A percentile compares a stretch with the other conserved stretches of the same genome.
Evolutionary conservation across 2,888 invertebrate genomes (phyloP).

Genomic region (Autographa gamma): DNA sequence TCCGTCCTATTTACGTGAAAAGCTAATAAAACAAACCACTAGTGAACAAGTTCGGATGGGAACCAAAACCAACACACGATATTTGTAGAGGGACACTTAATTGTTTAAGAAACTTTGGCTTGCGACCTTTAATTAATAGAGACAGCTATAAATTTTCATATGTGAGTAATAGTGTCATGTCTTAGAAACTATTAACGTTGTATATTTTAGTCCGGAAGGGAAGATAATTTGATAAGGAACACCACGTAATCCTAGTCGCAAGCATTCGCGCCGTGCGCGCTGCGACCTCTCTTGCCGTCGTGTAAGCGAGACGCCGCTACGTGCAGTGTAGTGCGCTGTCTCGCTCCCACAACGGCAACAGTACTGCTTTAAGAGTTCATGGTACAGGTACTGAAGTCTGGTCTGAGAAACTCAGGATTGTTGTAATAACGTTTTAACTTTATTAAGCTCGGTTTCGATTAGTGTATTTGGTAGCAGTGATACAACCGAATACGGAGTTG

Average conservation of each 20-base stretch:
- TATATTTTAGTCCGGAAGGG: constrained; percentile 60
- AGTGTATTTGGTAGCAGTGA: constrained; percentile 10
- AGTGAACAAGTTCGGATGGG: constrained; percentile 55
- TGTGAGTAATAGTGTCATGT: constrained; percentile 62
- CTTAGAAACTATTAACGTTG: constrained; percentile 67
- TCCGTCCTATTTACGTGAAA: constrained; percentile 49
- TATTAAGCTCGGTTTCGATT: constrained; percentile 26
- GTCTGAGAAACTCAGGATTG: constrained; percentile 31
- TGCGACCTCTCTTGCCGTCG: too few relatives aligned
- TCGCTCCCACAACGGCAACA: too few relatives aligned
- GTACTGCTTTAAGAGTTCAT: too few relatives aligned
- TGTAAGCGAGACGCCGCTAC: too few relatives aligned
- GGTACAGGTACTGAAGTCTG: constrained; percentile 8
- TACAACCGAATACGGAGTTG: background rate
- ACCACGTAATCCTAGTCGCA: constrained; percentile 54
- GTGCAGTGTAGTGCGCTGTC: too few relatives aligned
- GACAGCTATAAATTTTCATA: constrained; percentile 75
- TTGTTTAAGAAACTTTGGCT: constrained; percentile 72
- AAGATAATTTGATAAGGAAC: constrained; percentile 73
- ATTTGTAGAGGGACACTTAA: constrained; percentile 69
- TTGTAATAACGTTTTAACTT: constrained; percentile 45
- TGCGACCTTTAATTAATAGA: constrained; percentile 76
- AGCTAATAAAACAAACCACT: constrained; percentile 59
- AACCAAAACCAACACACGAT: constrained; percentile 61
- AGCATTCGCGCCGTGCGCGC: constrained; percentile 39